Evolutionary conservation across 2,888 invertebrate species (phyloP).

Genomic region (Muschampia plurimacula): DNA sequence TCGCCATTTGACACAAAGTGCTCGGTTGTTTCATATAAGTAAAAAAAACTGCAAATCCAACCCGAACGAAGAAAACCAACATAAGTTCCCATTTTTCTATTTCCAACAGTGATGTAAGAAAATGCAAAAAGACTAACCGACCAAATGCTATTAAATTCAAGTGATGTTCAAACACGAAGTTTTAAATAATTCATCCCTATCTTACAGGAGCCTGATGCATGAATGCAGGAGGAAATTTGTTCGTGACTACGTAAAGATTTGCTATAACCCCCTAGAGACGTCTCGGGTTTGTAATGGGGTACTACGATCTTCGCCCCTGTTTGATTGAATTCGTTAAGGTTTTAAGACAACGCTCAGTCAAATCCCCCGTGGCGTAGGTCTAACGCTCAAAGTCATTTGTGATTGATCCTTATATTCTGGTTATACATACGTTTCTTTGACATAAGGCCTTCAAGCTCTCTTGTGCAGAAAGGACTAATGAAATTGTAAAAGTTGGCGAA

Average conservation of each 20-base stretch:
- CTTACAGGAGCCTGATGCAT: slow-evolving; percentile 31
- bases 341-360: slow-evolving; percentile 48
- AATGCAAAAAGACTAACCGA: slow-evolving; percentile 23
- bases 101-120: background rate
- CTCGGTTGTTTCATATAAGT: background rate
- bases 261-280: slow-evolving; percentile 41
- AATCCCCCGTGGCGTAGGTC: slow-evolving; percentile 41
- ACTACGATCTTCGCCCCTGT: slow-evolving; percentile 44
- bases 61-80: background rate
- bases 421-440: slow-evolving; percentile 29
- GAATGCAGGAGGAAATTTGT: slow-evolving; percentile 39
- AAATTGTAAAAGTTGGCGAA: background rate
- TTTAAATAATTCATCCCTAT: slow-evolving; percentile 36
- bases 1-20: background rate
- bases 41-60: background rate
- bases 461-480: slow-evolving; percentile 12
- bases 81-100: background rate
- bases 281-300: slow-evolving; percentile 46
- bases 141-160: slow-evolving; percentile 36
- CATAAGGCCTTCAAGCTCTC: slow-evolving; percentile 29
- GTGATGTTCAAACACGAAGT: slow-evolving; percentile 32
- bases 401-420: slow-evolving; percentile 38
- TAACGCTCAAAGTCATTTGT: slow-evolving; percentile 45
- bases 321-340: slow-evolving; percentile 49
- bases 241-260: slow-evolving; percentile 41